Evolutionary conservation across 2,113 vertebrate genomes (phyloP).

Genomic region (Grammomys dolichurus): DNA sequence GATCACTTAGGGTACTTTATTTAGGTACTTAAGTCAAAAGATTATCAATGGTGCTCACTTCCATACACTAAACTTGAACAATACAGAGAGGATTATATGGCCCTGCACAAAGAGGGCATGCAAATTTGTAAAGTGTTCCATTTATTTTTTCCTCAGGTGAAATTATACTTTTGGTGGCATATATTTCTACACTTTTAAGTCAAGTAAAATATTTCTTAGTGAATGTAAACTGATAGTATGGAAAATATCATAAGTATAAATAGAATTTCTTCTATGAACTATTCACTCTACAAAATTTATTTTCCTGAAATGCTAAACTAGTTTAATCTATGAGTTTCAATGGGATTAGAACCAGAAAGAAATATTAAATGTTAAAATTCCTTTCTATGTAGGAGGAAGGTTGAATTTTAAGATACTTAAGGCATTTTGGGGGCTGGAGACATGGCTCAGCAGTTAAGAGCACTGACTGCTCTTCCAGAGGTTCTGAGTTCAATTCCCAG

Average conservation of each 20-base stretch:
- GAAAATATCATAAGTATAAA: neutral
- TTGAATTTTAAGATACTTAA: neutral
- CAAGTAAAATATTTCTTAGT: neutral
- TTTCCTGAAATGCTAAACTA: neutral
- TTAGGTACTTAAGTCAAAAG: constrained; percentile 4
- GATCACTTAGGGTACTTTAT: neutral
- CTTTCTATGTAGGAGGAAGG: neutral
- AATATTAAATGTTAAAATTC: neutral
- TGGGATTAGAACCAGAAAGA: neutral
- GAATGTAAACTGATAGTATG: neutral
- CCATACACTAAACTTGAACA: neutral
- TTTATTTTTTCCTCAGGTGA: neutral
- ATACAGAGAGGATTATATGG: neutral
- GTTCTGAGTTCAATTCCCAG: too few species aligned
- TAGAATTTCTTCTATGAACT: neutral
- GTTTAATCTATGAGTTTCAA: neutral
- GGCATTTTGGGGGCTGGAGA: neutral
- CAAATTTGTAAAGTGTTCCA: neutral
- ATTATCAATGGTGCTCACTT: neutral
- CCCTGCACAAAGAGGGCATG: neutral
- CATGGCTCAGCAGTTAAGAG: too few species aligned
- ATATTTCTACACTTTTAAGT: neutral
- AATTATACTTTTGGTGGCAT: neutral
- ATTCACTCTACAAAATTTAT: neutral
- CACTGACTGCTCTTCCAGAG: too few species aligned